Evolutionary conservation across 2,113 vertebrate species (phyloP).

Genomic region (Danio rerio): GRCz12tu NC_133182.1:48542501-48543000

Average conservation of each 20-base stretch:
- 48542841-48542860: constrained; percentile 90
- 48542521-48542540: too few relatives aligned
- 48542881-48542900: constrained; percentile 83
- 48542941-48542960: constrained; percentile 21
- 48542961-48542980: constrained; percentile 32
- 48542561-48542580: neutral
- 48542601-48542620: neutral
- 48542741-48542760: constrained; percentile 58
- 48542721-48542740: constrained; percentile 78
- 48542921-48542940: constrained; percentile 31
- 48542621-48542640: neutral
- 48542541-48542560: neutral
- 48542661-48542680: neutral
- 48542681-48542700: constrained; percentile 34
- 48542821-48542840: constrained; percentile 94
- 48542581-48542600: neutral
- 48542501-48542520: too few relatives aligned
- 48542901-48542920: neutral
- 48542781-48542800: constrained; percentile 86
- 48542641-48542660: neutral
- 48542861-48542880: constrained; percentile 86
- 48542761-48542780: constrained; percentile 73
- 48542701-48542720: constrained; percentile 43
- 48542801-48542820: constrained; percentile 93
- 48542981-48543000: constrained; percentile 88